A percentile compares a stretch with the other conserved stretches of the same genome.
Evolutionary conservation across 2,113 vertebrate genomes (phyloP).

Genomic region (Neogale vison): DNA sequence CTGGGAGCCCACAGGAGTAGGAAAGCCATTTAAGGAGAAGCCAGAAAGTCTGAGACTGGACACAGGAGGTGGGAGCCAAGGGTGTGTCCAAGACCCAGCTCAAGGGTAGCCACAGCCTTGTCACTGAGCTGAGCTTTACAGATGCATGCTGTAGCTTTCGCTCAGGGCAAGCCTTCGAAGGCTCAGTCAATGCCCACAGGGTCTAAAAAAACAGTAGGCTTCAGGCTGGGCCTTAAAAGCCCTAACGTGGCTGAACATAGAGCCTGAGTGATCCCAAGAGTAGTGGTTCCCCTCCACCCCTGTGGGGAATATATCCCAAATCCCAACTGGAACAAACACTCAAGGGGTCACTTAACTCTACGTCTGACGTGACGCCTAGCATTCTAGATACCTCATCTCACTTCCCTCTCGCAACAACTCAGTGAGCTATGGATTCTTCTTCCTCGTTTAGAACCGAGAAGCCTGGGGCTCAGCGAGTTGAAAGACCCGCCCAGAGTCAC

Average conservation of each 20-base stretch:
- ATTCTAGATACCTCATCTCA: background rate
- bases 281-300: background rate
- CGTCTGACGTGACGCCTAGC: background rate
- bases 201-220: background rate
- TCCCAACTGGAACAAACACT: background rate
- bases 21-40: background rate
- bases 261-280: background rate
- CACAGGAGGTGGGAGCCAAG: background rate
- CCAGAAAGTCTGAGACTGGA: background rate
- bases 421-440: background rate
- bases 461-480: background rate
- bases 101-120: background rate
- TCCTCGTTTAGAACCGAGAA: background rate
- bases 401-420: background rate
- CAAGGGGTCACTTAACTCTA: background rate
- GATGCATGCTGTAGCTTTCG: background rate
- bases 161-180: background rate
- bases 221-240: background rate
- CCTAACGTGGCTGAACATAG: background rate
- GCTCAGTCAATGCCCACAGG: background rate
- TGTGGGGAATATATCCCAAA: background rate
- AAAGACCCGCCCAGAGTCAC: background rate
- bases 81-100: accelerated
- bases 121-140: background rate
- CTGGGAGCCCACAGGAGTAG: background rate